Evolutionary conservation across 2,888 invertebrate species (phyloP).

Genomic region (Lysandra bellargus): DNA sequence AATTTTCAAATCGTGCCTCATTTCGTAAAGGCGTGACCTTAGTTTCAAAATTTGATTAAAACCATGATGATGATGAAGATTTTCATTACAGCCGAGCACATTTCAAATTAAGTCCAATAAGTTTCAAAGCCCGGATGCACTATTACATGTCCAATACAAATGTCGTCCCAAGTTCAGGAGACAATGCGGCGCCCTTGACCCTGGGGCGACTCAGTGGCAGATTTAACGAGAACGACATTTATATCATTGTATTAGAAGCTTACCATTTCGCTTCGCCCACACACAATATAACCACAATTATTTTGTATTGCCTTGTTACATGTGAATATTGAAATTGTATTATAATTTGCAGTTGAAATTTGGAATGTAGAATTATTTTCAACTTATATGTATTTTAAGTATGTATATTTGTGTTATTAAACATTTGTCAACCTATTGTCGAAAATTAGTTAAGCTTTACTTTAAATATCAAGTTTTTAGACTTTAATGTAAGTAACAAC

Average conservation of each 20-base stretch:
- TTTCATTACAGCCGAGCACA: background rate
- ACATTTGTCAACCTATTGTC: too few species aligned
- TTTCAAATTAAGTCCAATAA: constrained; percentile 4
- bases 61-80: background rate
- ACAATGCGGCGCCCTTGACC: constrained; percentile 13
- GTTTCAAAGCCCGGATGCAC: background rate
- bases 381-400: too few species aligned
- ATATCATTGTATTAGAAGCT: background rate
- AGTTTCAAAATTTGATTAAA: background rate
- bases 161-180: background rate
- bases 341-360: background rate
- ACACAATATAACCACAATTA: background rate
- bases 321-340: background rate
- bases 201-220: constrained; percentile 8
- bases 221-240: background rate
- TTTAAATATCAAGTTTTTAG: too few species aligned
- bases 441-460: too few species aligned
- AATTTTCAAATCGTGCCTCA: too few species aligned
- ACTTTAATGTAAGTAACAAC: too few species aligned
- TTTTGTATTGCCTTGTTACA: background rate
- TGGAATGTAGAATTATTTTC: too few species aligned
- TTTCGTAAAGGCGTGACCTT: too few species aligned
- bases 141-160: constrained; percentile 3
- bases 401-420: too few species aligned
- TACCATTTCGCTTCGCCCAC: background rate